Evolutionary conservation across 2,113 vertebrate species (phyloP).

Genomic region (Merops nubicus): DNA sequence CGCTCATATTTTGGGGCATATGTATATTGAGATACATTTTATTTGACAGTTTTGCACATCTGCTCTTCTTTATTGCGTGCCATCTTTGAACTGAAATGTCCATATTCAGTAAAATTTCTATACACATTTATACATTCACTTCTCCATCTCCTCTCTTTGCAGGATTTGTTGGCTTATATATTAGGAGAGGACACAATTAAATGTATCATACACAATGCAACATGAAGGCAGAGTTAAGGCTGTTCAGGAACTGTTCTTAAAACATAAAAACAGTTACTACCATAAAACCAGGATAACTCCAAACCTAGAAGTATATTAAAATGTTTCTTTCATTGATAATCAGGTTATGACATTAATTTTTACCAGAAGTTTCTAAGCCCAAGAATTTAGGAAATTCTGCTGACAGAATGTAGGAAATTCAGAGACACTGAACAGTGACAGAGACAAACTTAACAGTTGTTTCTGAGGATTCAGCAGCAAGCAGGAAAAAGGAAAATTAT

Average conservation of each 20-base stretch:
- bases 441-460: not conserved
- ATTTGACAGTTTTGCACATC: slow-evolving; percentile 28
- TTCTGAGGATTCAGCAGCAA: not conserved
- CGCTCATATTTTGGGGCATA: not conserved
- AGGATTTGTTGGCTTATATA: not conserved
- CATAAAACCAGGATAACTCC: not conserved
- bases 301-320: not conserved
- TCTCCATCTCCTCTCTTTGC: not conserved
- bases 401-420: not conserved
- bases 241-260: not conserved
- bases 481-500: not conserved
- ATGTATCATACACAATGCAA: not conserved
- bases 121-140: not conserved
- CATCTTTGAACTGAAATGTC: not conserved
- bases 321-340: not conserved
- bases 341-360: not conserved
- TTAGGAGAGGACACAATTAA: not conserved
- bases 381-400: not conserved
- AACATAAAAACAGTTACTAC: too few relatives aligned
- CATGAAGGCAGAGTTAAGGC: not conserved
- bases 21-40: not conserved
- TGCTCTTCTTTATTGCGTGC: not conserved
- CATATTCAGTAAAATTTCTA: not conserved
- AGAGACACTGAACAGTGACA: not conserved
- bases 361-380: not conserved